Evolutionary conservation across 2,888 invertebrate species (phyloP), one percentile per base, ranked within the genome.

Genomic region (Plagodis pulveraria): DNA sequence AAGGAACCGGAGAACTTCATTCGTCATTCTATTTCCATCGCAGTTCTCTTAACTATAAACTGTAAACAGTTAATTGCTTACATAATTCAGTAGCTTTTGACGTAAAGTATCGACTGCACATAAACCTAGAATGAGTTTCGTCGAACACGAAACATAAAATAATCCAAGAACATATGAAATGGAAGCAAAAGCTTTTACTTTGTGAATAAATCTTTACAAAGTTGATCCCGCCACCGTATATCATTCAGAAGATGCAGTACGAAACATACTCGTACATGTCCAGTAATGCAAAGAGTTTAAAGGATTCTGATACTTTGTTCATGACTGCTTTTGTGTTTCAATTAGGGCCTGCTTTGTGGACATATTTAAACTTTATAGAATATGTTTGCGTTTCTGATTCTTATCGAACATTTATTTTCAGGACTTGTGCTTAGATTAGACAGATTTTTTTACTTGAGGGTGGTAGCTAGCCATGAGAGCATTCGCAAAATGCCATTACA

Each of bases 131-230:
- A n/a, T 49, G 32, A 22, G 40, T 54, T 42, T 46, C 40, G 42
- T 45, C 32, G 47, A 59, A 59, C 54, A 38, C 9, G 38, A 55
- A 41, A 47, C 42, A 43, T 38, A 48, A 40, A 46, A 55, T 38
- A 43, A 50, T 32, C 11, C 42, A 10, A 41, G 45, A 55, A 35
- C 42, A 47, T 44, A 49, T 49, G 49, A 45, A 52, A 49, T 35
- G 43, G 36, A 55, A 62, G 55, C 46, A 56, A 67, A 60, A 58
- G 59, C 52, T 63, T 53, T 55, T 46, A 56, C 58, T 60, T 51
- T 51, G 52, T 55, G 58, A 54, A 66, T 66, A 64, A 57, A 58
- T 57, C 57, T 66, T 63, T 7, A 32, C 50, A 52, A 58, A 60
- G 47, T 57, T 61, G 62, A 59, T 50, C 52, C 41, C 42, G 52